Conservation (phyloP, 1,140 invertebrate genomes). For the Tetramorium simillimum region DNA sequence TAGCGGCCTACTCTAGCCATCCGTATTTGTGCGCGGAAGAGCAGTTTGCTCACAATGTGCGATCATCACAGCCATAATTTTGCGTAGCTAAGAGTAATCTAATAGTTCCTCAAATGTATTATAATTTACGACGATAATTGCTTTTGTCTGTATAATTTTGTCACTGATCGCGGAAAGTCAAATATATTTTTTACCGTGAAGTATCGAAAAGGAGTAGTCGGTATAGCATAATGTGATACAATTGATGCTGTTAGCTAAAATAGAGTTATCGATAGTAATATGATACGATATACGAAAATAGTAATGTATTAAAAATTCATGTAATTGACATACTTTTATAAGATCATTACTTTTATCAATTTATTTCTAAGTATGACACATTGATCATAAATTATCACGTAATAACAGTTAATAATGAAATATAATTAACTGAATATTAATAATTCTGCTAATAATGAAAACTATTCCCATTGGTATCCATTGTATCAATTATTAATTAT, state of each 20-base stretch:
- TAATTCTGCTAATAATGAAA: background rate
- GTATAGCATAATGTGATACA: background rate
- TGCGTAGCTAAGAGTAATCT: conserved; percentile 49
- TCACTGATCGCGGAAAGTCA: background rate
- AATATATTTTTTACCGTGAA: background rate
- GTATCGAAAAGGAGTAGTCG: background rate
- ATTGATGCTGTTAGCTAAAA: conserved; percentile 1
- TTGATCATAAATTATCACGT: background rate
- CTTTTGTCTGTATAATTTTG: background rate
- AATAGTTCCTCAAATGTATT: conserved; percentile 40
- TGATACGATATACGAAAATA: background rate
- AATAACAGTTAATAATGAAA: background rate
- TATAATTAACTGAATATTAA: conserved; percentile 5
- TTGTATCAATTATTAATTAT: background rate
- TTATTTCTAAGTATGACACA: background rate
- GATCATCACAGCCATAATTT: background rate
- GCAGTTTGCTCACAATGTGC: conserved; percentile 52
- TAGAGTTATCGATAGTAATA: background rate
- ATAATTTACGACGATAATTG: background rate
- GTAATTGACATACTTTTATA: background rate
- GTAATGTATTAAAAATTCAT: background rate
- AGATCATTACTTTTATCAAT: background rate
- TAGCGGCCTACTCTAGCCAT: background rate
- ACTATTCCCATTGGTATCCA: background rate
- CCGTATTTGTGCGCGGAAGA: conserved; percentile 13